Percentiles rank a stretch among this genome's conserved stretches.
phyloP scores from a whole-genome alignment of 2,888 invertebrate genomes.

The Pemphredon lugubris region DNA sequence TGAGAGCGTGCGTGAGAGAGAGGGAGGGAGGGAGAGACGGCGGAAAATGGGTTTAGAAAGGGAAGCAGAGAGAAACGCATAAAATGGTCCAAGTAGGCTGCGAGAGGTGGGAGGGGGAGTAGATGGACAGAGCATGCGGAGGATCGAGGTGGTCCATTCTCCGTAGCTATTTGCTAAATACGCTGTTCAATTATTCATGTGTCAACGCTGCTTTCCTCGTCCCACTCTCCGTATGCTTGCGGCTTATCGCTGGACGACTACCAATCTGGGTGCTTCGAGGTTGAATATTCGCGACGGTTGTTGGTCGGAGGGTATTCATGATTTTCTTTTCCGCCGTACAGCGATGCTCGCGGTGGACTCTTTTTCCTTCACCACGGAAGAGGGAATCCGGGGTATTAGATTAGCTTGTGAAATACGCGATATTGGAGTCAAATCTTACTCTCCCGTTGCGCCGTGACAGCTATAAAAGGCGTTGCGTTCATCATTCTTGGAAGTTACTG shows the following conservation, averaged over 20 bases:
- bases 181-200: conserved; percentile 68
- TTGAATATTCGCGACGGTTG: conserved; percentile 13
- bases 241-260: conserved; percentile 46
- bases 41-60: no score
- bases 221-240: conserved; percentile 20
- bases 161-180: conserved; percentile 67
- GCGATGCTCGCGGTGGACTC: no score
- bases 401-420: no score
- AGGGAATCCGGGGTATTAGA: no score
- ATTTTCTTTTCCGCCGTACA: conserved; percentile 18
- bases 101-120: conserved; percentile 8
- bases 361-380: no score
- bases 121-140: not conserved
- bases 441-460: no score
- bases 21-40: no score
- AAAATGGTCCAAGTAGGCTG: not conserved
- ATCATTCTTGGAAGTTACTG: no score
- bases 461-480: no score
- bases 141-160: conserved; percentile 31
- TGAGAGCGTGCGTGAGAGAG: no score
- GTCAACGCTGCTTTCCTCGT: conserved; percentile 50
- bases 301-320: conserved; percentile 13
- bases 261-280: conserved; percentile 34
- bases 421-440: no score
- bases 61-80: no score